A percentile compares a stretch with the other conserved stretches of the same genome.
phyloP scores from a whole-genome alignment of 2,888 invertebrate species.

The Pollenia amentaria region DNA sequence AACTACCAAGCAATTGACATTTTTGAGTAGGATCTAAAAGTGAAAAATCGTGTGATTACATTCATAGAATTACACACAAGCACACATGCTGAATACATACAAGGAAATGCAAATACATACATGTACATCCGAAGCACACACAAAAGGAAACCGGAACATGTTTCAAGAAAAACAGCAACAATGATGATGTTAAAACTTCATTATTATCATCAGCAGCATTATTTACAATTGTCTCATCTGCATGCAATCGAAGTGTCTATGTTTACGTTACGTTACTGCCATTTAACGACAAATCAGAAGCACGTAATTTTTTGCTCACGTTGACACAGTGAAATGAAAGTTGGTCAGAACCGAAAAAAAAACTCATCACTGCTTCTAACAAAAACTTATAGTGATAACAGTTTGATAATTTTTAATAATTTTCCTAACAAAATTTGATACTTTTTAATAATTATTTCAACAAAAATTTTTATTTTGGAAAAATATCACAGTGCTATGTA shows the following conservation, averaged over 20 bases:
- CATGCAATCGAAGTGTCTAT: constrained; percentile 81
- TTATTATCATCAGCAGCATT: constrained; percentile 36
- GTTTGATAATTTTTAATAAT: too few species aligned
- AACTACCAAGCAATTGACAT: constrained; percentile 14
- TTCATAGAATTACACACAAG: constrained; percentile 55
- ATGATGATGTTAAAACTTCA: constrained; percentile 1
- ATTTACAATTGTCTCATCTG: constrained; percentile 75
- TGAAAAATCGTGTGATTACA: constrained; percentile 59
- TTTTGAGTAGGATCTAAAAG: constrained; percentile 30
- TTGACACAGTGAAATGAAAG: constrained; percentile 75
- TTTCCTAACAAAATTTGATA: too few species aligned
- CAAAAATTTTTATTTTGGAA: too few species aligned
- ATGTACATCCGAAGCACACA: not conserved
- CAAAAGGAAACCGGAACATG: constrained; percentile 8
- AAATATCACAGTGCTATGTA: too few species aligned
- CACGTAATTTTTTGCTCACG: constrained; percentile 81
- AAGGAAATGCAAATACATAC: not conserved
- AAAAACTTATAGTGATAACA: too few species aligned
- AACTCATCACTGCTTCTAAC: not conserved
- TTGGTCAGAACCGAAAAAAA: constrained; percentile 22
- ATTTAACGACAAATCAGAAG: constrained; percentile 78
- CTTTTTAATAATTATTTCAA: too few species aligned
- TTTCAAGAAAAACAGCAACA: constrained; percentile 14
- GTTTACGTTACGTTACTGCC: constrained; percentile 78
- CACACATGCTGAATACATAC: constrained; percentile 44